Conservation (phyloP, 2,797 vertebrate genomes). For the Hylomyscus alleni region DNA sequence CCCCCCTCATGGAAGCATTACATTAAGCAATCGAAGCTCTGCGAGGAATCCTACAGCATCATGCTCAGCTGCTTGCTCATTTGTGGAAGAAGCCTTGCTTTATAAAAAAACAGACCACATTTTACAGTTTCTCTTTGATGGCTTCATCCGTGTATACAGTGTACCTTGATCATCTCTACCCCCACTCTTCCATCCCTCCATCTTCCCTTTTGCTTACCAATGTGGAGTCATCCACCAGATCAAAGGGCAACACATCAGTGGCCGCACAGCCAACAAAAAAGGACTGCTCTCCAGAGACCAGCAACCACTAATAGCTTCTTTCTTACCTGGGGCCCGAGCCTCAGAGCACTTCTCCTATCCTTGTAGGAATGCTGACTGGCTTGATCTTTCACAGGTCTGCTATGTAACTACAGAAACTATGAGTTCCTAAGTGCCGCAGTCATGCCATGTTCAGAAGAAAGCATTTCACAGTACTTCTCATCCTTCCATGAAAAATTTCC, state of each 20-base stretch:
- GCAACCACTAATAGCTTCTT: not conserved
- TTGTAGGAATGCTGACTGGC: not conserved
- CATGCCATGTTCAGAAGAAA: not conserved
- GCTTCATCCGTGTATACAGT: not conserved
- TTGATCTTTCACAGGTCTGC: not conserved
- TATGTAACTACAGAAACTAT: not conserved
- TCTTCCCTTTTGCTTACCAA: not conserved
- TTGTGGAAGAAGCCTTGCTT: not conserved
- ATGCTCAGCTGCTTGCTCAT: not conserved
- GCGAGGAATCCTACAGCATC: not conserved
- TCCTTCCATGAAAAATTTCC: no score
- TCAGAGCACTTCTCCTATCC: not conserved
- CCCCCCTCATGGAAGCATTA: not conserved
- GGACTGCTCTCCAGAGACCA: not conserved
- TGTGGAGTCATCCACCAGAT: not conserved
- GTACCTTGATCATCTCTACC: no score
- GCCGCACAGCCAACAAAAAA: not conserved
- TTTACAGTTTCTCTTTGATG: not conserved
- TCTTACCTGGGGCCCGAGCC: not conserved
- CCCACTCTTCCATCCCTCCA: no score
- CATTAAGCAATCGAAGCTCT: not conserved
- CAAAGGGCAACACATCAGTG: not conserved
- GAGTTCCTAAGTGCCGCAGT: not conserved
- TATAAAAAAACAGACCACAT: not conserved
- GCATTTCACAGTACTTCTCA: not conserved